Evolutionary conservation across 30 jellyfish, hydroid and myxozoan genomes (phyloP).

Genomic region (Hydractinia echinata): DNA sequence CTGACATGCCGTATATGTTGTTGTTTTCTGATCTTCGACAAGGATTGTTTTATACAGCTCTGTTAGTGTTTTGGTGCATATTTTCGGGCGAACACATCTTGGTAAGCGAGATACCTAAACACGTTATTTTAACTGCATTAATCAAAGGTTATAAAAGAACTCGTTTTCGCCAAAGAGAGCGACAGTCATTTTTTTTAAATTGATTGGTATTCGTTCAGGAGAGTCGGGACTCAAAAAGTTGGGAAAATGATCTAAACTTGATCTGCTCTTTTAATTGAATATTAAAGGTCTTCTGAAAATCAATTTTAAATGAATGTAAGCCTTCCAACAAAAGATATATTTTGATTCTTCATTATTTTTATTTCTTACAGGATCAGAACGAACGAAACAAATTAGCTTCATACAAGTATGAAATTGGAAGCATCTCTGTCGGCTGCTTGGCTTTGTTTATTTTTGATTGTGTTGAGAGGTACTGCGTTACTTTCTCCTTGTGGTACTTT

Average conservation of each 20-base stretch:
- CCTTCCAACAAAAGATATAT: background rate
- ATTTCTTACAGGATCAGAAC: constrained; percentile 65
- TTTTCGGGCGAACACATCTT: constrained; percentile 95
- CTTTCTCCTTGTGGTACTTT: background rate
- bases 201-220: too few species aligned
- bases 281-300: too few species aligned
- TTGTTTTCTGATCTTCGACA: constrained; percentile 84
- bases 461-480: constrained; percentile 64
- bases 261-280: too few species aligned
- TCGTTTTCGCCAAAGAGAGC: too few species aligned
- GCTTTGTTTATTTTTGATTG: constrained; percentile 71
- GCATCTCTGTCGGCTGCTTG: constrained; percentile 61
- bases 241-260: too few species aligned
- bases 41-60: constrained; percentile 85
- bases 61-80: constrained; percentile 78
- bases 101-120: constrained; percentile 34
- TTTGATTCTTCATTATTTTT: background rate
- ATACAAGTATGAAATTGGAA: constrained; percentile 58
- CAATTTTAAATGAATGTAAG: too few species aligned
- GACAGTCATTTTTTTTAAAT: too few species aligned
- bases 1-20: constrained; percentile 82
- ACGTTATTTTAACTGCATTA: too few species aligned
- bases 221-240: too few species aligned
- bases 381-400: constrained; percentile 59
- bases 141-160: too few species aligned